phyloP scores from a whole-genome alignment of 2,797 vertebrate genomes.

The Hirundo rustica region DNA sequence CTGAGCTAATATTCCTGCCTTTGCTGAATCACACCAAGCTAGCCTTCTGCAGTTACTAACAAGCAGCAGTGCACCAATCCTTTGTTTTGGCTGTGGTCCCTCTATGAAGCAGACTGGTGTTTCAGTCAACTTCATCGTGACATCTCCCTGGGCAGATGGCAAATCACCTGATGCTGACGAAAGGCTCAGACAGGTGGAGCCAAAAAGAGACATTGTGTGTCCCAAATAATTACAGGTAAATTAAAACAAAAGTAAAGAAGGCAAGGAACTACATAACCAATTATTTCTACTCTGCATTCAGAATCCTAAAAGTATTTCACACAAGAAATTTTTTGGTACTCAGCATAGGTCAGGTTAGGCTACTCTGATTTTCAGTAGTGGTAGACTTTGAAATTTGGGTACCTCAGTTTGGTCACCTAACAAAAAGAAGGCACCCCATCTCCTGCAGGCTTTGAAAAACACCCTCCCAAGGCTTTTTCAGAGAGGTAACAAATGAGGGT shows the following conservation, averaged over 20 bases:
- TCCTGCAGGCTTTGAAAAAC: neutral
- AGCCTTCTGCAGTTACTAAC: neutral
- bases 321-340: neutral
- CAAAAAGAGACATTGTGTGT: neutral
- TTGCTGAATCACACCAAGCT: neutral
- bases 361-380: neutral
- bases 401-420: neutral
- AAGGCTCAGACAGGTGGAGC: neutral
- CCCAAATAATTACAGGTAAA: neutral
- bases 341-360: rapidly evolving
- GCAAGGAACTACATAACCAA: neutral
- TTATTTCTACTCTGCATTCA: neutral
- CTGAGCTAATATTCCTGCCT: neutral
- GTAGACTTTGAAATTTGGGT: neutral
- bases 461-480: conserved; percentile 3
- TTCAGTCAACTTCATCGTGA: neutral
- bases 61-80: neutral
- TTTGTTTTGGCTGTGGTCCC: neutral
- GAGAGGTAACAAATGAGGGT: conserved; percentile 6
- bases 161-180: neutral
- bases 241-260: neutral
- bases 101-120: neutral
- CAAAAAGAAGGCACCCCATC: neutral
- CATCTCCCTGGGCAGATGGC: neutral
- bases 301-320: neutral